Evolutionary conservation across 2,888 invertebrate genomes (phyloP), one percentile per base, ranked within the genome.

Genomic region (Amitus sp.): DNA sequence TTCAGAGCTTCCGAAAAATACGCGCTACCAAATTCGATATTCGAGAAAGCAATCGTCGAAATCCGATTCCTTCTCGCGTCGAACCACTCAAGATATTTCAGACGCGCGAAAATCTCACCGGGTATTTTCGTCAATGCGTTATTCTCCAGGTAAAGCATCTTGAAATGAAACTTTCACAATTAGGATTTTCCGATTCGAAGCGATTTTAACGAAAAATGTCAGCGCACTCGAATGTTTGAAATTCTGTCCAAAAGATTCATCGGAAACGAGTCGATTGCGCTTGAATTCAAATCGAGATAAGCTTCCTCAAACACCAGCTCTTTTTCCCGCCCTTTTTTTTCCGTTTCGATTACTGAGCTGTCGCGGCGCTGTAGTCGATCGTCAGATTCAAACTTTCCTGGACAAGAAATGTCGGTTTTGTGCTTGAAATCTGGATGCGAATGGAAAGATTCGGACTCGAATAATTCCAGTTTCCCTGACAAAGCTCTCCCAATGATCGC

Each of bases 21-120:
- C 2, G 74, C 81, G n/a, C n/a, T n/a, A n/a, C n/a, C n/a, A n/a
- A n/a, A n/a, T n/a, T n/a, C n/a, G n/a, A n/a, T n/a, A n/a, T n/a
- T n/a, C n/a, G n/a, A n/a, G n/a, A n/a, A n/a, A n/a, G n/a, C n/a
- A n/a, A n/a, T n/a, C n/a, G n/a, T n/a, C n/a, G n/a, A n/a, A 7
- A 91, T 73, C 51, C 83, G 73, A 75, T 91, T 91, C 62, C 87
- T 85, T 68, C 90, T 84, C 6, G 89, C 72, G 73, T 90, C 90
- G 6, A 90, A 76, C 87, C 89, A 90, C 75, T 84, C 85, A 1
- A 90, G 82, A 70, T 80, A 82, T 6, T 84, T 85, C 12, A 90
- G 76, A 33, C 78, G 80, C 13, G 80, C 77, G 70, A 90, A 90
- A 48, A 90, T 82, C 66, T 87, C 84, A 1, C 86, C 84, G 0